Evolutionary conservation across 2,888 invertebrate species (phyloP).

Genomic region (Actias luna): DNA sequence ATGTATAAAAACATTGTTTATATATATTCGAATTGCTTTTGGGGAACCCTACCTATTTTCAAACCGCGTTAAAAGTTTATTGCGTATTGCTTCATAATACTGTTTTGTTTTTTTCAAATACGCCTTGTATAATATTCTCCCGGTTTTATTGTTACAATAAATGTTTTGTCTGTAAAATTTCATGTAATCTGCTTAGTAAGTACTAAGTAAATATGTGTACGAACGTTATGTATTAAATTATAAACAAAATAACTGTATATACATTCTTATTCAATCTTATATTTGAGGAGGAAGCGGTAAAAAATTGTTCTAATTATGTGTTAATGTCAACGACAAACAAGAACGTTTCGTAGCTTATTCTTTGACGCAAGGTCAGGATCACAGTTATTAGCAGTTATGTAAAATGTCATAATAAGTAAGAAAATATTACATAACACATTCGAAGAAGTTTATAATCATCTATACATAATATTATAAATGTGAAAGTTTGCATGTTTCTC

Average conservation of each 20-base stretch:
- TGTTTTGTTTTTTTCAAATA: no score
- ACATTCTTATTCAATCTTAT: not conserved
- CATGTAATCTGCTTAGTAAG: no score
- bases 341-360: not conserved
- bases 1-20: no score
- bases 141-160: no score
- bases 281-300: slow-evolving; percentile 10
- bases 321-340: not conserved
- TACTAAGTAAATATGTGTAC: no score
- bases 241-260: not conserved
- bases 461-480: not conserved
- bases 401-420: not conserved
- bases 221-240: not conserved
- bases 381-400: slow-evolving; percentile 5
- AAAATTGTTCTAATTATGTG: slow-evolving; percentile 1
- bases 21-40: no score
- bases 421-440: not conserved
- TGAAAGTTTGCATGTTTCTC: no score
- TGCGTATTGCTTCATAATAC: no score
- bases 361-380: slow-evolving; percentile 4
- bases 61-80: no score
- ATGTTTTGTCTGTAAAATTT: no score
- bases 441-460: not conserved
- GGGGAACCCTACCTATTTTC: no score
- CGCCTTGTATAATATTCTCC: no score